phyloP scores from a whole-genome alignment of 2,113 vertebrate species.

The Clarias gariepinus region DNA sequence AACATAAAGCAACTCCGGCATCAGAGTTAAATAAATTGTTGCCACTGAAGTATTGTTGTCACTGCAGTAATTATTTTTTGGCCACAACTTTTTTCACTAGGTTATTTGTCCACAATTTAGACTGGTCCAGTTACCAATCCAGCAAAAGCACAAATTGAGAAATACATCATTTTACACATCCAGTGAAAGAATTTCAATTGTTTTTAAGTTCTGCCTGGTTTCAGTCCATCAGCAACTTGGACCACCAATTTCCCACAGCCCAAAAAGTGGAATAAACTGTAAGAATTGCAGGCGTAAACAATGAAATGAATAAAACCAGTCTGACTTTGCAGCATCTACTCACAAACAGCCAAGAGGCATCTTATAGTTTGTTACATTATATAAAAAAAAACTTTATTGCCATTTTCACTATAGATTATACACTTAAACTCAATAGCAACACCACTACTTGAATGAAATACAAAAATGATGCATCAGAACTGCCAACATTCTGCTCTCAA shows the following conservation, averaged over 20 bases:
- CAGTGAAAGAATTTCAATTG: neutral
- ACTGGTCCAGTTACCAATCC: neutral
- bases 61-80: no score
- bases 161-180: neutral
- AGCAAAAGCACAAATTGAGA: neutral
- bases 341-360: constrained; percentile 1
- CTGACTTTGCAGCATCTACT: neutral
- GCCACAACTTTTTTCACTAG: neutral
- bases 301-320: neutral
- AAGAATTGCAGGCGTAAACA: neutral
- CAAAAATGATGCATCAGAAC: constrained; percentile 59
- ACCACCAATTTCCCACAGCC: neutral
- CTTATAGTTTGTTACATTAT: constrained; percentile 64
- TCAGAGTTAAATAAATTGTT: no score
- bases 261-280: neutral
- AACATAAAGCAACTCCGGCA: no score
- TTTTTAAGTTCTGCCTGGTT: neutral
- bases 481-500: constrained; percentile 54
- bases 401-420: constrained; percentile 71
- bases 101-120: neutral
- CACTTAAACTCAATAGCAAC: constrained; percentile 63
- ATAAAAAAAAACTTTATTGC: constrained; percentile 71
- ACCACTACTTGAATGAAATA: constrained; percentile 66
- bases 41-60: neutral
- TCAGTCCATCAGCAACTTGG: neutral